Evolutionary conservation across 2,888 invertebrate genomes (phyloP).

Genomic region (Pilophorus perplexus): DNA sequence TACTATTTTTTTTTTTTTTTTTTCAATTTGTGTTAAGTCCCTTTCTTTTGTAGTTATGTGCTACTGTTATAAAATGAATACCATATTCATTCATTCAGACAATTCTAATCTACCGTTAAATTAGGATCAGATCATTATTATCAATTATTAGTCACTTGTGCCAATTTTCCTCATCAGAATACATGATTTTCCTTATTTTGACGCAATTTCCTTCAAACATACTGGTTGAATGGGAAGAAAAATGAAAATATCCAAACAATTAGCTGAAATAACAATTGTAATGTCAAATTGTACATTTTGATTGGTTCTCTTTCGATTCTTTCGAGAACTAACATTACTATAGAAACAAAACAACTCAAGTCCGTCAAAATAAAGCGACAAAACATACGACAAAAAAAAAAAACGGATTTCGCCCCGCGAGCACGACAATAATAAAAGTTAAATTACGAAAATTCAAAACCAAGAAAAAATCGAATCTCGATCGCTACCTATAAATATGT

Average conservation of each 20-base stretch:
- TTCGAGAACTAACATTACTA: background rate
- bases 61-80: too few relatives aligned
- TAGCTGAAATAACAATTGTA: slow-evolving; percentile 1
- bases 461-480: background rate
- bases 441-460: background rate
- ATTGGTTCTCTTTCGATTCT: background rate
- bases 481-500: background rate
- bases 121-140: too few relatives aligned
- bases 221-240: too few relatives aligned
- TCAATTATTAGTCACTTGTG: too few relatives aligned
- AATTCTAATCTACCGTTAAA: too few relatives aligned
- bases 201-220: too few relatives aligned
- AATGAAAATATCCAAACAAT: background rate
- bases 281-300: background rate
- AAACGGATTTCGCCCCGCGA: background rate
- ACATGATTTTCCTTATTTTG: too few relatives aligned
- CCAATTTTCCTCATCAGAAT: too few relatives aligned
- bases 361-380: background rate
- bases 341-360: background rate
- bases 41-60: too few relatives aligned
- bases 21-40: too few relatives aligned
- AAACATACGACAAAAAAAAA: background rate
- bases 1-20: too few relatives aligned
- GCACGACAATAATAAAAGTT: background rate
- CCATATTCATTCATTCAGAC: too few relatives aligned